phyloP scores from a whole-genome alignment of 2,113 vertebrate genomes.

The Nansenia antarctica region DNA sequence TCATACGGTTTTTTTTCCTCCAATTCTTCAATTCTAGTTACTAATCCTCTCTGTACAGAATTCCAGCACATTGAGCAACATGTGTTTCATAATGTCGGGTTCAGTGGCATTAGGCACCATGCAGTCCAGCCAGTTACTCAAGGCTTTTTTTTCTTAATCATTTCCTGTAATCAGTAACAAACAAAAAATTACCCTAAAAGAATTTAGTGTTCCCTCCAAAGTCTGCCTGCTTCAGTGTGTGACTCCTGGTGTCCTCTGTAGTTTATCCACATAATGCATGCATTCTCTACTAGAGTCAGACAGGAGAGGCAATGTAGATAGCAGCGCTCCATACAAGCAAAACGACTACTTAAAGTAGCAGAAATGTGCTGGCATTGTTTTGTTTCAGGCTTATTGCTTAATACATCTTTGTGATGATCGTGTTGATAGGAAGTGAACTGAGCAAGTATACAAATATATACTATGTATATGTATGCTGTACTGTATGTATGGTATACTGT shows the following conservation, averaged over 20 bases:
- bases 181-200: conserved; percentile 30
- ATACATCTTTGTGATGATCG: conserved; percentile 34
- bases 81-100: conserved; percentile 60
- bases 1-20: neutral
- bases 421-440: conserved; percentile 19
- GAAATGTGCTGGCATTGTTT: conserved; percentile 34
- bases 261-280: conserved; percentile 42
- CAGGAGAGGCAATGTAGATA: conserved; percentile 30
- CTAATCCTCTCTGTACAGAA: conserved; percentile 64
- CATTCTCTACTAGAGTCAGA: conserved; percentile 37
- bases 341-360: conserved; percentile 39
- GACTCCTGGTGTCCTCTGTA: neutral
- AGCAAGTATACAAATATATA: no score
- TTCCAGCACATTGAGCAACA: conserved; percentile 63
- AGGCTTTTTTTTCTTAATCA: conserved; percentile 58
- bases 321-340: conserved; percentile 23
- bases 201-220: conserved; percentile 41
- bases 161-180: conserved; percentile 68
- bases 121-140: conserved; percentile 48
- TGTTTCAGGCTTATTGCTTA: conserved; percentile 29
- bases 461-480: no score
- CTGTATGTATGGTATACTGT: no score
- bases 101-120: conserved; percentile 47
- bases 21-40: conserved; percentile 29
- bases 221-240: conserved; percentile 19